A percentile compares a stretch with the other conserved stretches of the same genome.
phyloP scores from a whole-genome alignment of 2,888 invertebrate genomes.

The Nymphalis c-album region DNA sequence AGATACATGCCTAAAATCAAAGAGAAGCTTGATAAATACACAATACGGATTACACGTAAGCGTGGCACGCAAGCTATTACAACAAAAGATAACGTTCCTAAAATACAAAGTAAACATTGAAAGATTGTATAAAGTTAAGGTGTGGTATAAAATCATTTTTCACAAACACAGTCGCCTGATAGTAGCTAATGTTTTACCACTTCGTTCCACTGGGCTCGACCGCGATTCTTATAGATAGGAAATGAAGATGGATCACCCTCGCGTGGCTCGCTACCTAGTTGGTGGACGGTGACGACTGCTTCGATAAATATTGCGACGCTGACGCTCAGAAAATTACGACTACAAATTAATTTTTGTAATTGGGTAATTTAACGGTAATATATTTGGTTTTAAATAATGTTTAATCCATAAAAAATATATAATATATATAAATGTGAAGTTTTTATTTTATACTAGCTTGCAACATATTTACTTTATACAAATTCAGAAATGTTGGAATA shows the following conservation, averaged over 20 bases:
- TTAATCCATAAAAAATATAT: too few species aligned
- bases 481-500: background rate
- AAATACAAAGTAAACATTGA: constrained; percentile 67
- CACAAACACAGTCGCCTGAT: constrained; percentile 72
- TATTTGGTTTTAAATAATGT: constrained; percentile 22
- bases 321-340: constrained; percentile 19
- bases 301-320: constrained; percentile 45
- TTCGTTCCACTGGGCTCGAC: constrained; percentile 57
- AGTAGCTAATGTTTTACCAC: constrained; percentile 71
- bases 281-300: constrained; percentile 42
- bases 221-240: constrained; percentile 77
- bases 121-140: constrained; percentile 72
- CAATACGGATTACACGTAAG: constrained; percentile 56
- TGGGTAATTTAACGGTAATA: constrained; percentile 15
- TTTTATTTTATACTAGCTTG: background rate
- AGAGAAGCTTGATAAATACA: constrained; percentile 60
- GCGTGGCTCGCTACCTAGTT: constrained; percentile 69
- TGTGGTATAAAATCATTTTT: constrained; percentile 79
- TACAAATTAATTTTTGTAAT: constrained; percentile 16
- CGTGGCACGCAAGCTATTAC: constrained; percentile 65
- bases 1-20: constrained; percentile 64
- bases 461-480: background rate
- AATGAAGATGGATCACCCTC: constrained; percentile 80
- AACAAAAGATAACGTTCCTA: constrained; percentile 68
- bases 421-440: background rate